phyloP scores from a whole-genome alignment of 2,888 invertebrate species.

The Rhaphigaster nebulosa region DNA sequence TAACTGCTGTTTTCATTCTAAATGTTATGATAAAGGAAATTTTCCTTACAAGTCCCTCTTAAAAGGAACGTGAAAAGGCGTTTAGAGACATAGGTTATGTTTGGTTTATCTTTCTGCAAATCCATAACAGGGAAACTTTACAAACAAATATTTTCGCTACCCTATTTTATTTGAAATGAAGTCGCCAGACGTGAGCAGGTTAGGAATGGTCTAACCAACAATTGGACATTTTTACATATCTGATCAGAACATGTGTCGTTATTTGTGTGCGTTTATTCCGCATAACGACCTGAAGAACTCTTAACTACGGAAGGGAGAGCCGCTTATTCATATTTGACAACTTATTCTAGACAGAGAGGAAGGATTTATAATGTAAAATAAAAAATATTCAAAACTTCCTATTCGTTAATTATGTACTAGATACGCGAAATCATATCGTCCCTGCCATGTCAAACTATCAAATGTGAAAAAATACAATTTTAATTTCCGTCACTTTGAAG shows the following conservation, averaged over 20 bases:
- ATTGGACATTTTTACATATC: neutral
- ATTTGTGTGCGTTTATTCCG: neutral
- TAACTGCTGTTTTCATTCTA: slow-evolving; percentile 32
- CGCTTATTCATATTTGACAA: too few relatives aligned
- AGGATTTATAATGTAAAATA: too few relatives aligned
- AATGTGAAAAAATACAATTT: too few relatives aligned
- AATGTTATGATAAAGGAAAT: neutral
- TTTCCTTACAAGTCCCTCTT: neutral
- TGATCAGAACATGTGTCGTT: neutral
- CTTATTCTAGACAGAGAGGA: too few relatives aligned
- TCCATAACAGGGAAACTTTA: neutral
- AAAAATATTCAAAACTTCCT: too few relatives aligned
- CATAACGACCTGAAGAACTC: too few relatives aligned
- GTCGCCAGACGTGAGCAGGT: neutral
- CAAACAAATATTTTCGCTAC: neutral
- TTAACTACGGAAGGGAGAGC: too few relatives aligned
- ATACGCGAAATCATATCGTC: too few relatives aligned
- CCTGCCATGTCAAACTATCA: too few relatives aligned
- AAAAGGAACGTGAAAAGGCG: neutral
- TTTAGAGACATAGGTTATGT: neutral
- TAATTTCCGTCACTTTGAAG: too few relatives aligned
- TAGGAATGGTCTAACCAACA: neutral
- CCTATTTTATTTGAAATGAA: neutral
- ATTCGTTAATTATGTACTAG: too few relatives aligned
- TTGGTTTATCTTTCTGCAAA: neutral